Base-by-base conservation (phyloP, 2,888 invertebrate species). In the Carabus problematicus region DNA sequence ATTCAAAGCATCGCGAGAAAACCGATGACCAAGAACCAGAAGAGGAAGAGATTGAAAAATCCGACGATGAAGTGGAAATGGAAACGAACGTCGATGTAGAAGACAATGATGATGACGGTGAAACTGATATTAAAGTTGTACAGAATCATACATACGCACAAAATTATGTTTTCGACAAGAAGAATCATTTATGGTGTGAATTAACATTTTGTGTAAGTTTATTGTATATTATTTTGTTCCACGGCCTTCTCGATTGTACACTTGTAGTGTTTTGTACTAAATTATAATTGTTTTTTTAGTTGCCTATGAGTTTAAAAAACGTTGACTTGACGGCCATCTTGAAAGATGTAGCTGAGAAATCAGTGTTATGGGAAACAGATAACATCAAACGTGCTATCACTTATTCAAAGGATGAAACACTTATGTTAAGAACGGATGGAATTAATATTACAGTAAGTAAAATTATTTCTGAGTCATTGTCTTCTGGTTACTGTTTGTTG, bases 381-480 rank as follows among this genome's bases (percentile, higher is more conserved):
- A 85, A 89, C 49, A 95, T 98, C 70, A 93, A 89, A 75, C 86
- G 93, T 70, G 95, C 96, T 0, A 93, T 98, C 66, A 90, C 93
- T 0, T 91, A 91, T 72, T 85, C 86, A 76, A 89, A 90, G 75
- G 85, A 87, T 59, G 83, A 86, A 16, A 82, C 75, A 14, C 81
- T 90, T 0, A 86, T 89, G 72, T 84, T 99, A 0, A 94, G 94
- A 82, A 98, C 98, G 0, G 98, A 99, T 77, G 99, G 98, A 3
- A 92, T 98, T 60, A 98, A 98, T 78, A 90, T 98, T 66, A 84
- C 88, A 60, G 89, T 88, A 79, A 81, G 81, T 76, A n/a, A n/a
- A n/a, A n/a, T 47, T 8, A n/a, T 55, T 14, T 12, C 12, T 49
- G 63, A 12, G 41, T 42, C 11, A 40, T 14, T 58, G n/a, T 4